A percentile compares a stretch with the other conserved stretches of the same genome.
phyloP scores from a whole-genome alignment of 2,888 invertebrate species.

The Oligia latruncula region DNA sequence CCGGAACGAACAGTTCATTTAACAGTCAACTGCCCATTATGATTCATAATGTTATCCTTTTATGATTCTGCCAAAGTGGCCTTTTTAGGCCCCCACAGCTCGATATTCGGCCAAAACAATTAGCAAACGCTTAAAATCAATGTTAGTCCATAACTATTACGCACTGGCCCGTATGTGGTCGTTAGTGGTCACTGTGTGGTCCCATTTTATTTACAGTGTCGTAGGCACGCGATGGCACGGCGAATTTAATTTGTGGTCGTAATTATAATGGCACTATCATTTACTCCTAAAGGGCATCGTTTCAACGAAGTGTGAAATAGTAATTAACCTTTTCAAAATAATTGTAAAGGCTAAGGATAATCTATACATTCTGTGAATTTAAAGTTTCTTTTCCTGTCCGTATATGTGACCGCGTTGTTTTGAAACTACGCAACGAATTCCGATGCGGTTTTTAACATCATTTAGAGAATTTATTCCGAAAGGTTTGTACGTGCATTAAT shows the following conservation, averaged over 20 bases:
- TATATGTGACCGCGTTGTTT: no score
- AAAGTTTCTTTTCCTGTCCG: no score
- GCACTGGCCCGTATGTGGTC: slow-evolving; percentile 14
- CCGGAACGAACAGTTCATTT: no score
- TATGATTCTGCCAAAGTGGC: no score
- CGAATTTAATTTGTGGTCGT: slow-evolving; percentile 48
- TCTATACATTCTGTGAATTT: no score
- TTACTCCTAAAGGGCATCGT: slow-evolving; percentile 31
- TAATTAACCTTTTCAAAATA: slow-evolving; percentile 33
- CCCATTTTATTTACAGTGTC: slow-evolving; percentile 27
- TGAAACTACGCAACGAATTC: no score
- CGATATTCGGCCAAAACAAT: not conserved
- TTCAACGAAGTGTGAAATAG: slow-evolving; percentile 23
- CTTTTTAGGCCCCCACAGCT: no score
- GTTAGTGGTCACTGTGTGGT: slow-evolving; percentile 45
- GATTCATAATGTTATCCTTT: no score
- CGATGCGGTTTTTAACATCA: no score
- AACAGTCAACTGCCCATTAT: no score
- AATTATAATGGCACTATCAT: slow-evolving; percentile 33
- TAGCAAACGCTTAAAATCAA: slow-evolving; percentile 19
- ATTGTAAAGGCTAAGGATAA: not conserved
- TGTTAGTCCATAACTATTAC: slow-evolving; percentile 11
- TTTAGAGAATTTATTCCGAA: no score
- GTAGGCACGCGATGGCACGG: slow-evolving; percentile 45
- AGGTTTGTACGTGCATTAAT: no score